Evolutionary conservation across 2,113 vertebrate genomes (phyloP).

Genomic region (Propithecus coquereli): DNA sequence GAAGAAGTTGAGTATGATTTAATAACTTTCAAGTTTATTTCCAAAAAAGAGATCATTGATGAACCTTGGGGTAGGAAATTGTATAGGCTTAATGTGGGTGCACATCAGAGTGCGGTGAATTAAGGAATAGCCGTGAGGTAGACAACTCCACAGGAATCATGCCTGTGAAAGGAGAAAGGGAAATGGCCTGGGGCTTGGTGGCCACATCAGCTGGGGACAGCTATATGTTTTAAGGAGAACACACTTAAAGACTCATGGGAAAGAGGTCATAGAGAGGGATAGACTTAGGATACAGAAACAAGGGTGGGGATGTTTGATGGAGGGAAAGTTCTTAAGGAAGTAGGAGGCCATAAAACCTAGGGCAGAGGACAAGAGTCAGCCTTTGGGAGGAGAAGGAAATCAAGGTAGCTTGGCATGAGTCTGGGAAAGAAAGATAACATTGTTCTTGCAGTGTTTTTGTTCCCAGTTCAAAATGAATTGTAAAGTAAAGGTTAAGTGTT

Average conservation of each 20-base stretch:
- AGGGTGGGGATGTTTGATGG: not conserved
- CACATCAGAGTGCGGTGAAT: not conserved
- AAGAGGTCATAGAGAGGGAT: not conserved
- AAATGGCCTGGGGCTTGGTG: not conserved
- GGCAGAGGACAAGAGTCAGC: not conserved
- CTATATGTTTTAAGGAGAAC: not conserved
- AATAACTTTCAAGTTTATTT: not conserved
- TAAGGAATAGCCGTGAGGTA: not conserved
- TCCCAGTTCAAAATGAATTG: not conserved
- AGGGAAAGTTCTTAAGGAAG: not conserved
- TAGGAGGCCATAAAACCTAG: not conserved
- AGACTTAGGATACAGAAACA: not conserved
- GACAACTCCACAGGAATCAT: not conserved
- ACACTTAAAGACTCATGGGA: not conserved
- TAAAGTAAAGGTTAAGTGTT: not conserved
- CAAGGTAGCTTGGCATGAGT: not conserved
- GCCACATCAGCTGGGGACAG: not conserved
- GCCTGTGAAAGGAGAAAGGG: not conserved
- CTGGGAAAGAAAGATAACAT: not conserved
- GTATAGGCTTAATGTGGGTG: not conserved
- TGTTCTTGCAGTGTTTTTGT: not conserved
- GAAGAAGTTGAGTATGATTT: not conserved
- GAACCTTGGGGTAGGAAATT: not conserved
- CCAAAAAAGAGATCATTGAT: not conserved
- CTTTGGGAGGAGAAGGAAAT: not conserved